Percentiles rank a stretch among this genome's conserved stretches.
These are phyloP conservation scores for Harpalus rubripes DNA, from an alignment of 2,888 invertebrate species.

Conservation along the genomic window DNA sequence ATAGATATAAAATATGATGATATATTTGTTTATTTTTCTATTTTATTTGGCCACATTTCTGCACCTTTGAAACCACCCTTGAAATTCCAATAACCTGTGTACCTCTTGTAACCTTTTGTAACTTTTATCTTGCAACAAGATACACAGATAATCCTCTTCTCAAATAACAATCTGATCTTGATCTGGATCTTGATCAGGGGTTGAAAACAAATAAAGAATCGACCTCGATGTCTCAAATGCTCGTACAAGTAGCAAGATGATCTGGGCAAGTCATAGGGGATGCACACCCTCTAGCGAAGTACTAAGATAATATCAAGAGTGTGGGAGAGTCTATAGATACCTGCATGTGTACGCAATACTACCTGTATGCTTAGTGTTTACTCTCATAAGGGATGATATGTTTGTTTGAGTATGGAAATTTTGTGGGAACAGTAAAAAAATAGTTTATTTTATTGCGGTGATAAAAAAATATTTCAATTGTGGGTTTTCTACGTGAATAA, in stretches of 20 bases:
- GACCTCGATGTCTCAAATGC: neutral
- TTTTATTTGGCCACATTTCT: too few species aligned
- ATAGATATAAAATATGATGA: too few species aligned
- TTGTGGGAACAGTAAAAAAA: too few species aligned
- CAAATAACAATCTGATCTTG: neutral
- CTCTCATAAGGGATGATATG: too few species aligned
- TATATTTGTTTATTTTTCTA: too few species aligned
- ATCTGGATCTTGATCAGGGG: neutral
- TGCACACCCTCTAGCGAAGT: neutral
- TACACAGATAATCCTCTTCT: neutral
- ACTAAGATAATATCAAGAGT: constrained; percentile 1
- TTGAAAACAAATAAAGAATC: constrained; percentile 3
- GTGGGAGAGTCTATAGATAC: neutral
- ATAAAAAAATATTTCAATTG: too few species aligned
- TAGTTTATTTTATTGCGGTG: too few species aligned
- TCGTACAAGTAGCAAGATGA: constrained; percentile 1
- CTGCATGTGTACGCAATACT: neutral
- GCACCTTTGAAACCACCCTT: too few species aligned
- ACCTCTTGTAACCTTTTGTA: neutral
- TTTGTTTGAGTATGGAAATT: too few species aligned
- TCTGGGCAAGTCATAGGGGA: neutral
- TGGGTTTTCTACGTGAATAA: too few species aligned
- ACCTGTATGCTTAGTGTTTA: too few species aligned
- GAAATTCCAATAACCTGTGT: too few species aligned
- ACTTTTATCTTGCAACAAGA: neutral